These are phyloP conservation scores for Antheraea pernyi DNA, from an alignment of 1,140 invertebrate genomes.

Conservation along the genomic window DNA sequence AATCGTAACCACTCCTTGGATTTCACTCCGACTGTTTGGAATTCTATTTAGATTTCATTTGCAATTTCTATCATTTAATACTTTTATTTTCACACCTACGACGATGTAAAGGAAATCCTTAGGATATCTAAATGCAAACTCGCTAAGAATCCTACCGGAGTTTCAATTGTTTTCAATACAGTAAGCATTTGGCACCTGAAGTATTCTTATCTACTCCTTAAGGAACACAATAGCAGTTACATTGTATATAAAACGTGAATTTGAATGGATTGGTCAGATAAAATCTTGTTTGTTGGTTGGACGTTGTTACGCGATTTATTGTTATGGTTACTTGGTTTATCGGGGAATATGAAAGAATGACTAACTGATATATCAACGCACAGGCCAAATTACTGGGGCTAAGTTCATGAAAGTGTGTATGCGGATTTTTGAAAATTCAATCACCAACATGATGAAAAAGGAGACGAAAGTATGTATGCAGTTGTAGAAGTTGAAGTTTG, in stretches of 20 bases:
- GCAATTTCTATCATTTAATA: slow-evolving; percentile 6
- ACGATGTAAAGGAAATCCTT: slow-evolving; percentile 8
- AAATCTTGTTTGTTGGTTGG: slow-evolving; percentile 36
- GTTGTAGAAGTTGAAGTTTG: too few relatives aligned
- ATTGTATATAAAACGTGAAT: slow-evolving; percentile 54
- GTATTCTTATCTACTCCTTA: slow-evolving; percentile 50
- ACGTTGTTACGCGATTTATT: slow-evolving; percentile 16
- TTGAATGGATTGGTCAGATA: slow-evolving; percentile 53
- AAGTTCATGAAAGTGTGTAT: too few relatives aligned
- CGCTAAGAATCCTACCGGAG: slow-evolving; percentile 1
- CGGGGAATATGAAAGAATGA: too few relatives aligned
- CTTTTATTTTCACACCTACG: not conserved
- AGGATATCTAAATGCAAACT: slow-evolving; percentile 11
- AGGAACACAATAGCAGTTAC: slow-evolving; percentile 54
- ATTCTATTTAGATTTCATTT: slow-evolving; percentile 7
- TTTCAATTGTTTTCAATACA: slow-evolving; percentile 24
- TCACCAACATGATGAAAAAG: too few relatives aligned
- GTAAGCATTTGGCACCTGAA: slow-evolving; percentile 45
- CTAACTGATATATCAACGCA: too few relatives aligned
- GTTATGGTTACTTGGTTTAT: not conserved
- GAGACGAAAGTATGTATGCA: too few relatives aligned
- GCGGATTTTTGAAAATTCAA: too few relatives aligned
- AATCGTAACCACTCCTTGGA: not conserved
- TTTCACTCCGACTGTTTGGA: not conserved
- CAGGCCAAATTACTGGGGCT: too few relatives aligned